Conservation (phyloP, 1,140 invertebrate genomes). For the Danaus melanippus region DNA sequence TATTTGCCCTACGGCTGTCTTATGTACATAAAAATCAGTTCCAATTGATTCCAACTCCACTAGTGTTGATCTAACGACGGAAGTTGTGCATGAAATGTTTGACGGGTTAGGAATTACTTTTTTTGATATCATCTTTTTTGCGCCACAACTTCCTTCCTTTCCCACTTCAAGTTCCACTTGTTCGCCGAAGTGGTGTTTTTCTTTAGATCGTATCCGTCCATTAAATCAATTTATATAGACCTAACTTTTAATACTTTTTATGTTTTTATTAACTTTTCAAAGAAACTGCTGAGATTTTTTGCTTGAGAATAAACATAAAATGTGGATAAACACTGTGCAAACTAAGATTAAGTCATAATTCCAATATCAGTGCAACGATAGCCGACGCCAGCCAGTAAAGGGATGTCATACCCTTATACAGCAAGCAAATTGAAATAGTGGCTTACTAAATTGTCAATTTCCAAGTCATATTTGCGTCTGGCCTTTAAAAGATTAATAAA, state of each 20-base stretch:
- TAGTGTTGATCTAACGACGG: slow-evolving; percentile 14
- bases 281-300: too few relatives aligned
- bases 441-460: slow-evolving; percentile 23
- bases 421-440: slow-evolving; percentile 21
- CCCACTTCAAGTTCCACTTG: too few relatives aligned
- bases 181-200: too few relatives aligned
- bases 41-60: slow-evolving; percentile 30
- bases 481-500: slow-evolving; percentile 37
- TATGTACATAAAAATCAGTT: slow-evolving; percentile 36
- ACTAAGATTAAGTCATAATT: too few relatives aligned
- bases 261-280: too few relatives aligned
- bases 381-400: too few relatives aligned
- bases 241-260: too few relatives aligned
- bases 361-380: too few relatives aligned
- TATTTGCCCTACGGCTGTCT: slow-evolving; percentile 9
- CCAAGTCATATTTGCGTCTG: slow-evolving; percentile 23
- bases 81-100: slow-evolving; percentile 60
- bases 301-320: too few relatives aligned
- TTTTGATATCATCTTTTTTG: slow-evolving; percentile 27
- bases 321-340: too few relatives aligned
- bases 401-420: slow-evolving; percentile 1
- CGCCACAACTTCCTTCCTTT: slow-evolving; percentile 11
- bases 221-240: too few relatives aligned
- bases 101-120: slow-evolving; percentile 54
- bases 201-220: too few relatives aligned